A percentile compares a stretch with the other conserved stretches of the same genome.
Evolutionary conservation across 1,140 invertebrate species (phyloP).

Genomic region (Ctenoplectra terminalis): DNA sequence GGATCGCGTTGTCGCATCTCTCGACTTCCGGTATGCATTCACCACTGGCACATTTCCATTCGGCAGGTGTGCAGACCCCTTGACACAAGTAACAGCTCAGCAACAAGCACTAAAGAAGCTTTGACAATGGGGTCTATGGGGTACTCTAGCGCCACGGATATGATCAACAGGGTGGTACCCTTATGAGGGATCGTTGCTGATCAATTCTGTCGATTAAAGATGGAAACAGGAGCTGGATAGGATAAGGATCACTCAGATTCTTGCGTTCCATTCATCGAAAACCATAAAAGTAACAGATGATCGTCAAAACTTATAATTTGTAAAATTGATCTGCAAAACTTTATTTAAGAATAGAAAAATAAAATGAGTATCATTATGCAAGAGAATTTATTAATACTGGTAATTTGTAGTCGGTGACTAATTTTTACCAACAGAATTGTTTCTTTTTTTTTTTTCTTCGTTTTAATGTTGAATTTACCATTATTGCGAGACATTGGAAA

Average conservation of each 20-base stretch:
- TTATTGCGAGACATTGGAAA: conserved; percentile 4
- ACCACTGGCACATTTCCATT: conserved; percentile 83
- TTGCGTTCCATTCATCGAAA: no score
- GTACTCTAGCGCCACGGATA: background rate
- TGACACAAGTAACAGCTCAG: conserved; percentile 64
- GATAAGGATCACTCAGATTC: background rate
- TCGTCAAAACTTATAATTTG: no score
- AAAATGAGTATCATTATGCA: no score
- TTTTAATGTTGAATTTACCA: background rate
- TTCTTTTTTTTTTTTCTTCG: no score
- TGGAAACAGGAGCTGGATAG: background rate
- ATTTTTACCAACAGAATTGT: no score
- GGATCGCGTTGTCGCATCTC: conserved; percentile 87
- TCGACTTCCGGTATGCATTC: conserved; percentile 87
- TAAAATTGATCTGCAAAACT: no score
- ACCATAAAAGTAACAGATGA: no score
- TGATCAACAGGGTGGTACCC: background rate
- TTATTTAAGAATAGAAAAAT: no score
- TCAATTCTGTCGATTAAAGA: no score
- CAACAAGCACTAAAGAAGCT: conserved; percentile 3
- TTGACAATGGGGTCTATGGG: background rate
- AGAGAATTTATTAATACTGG: no score
- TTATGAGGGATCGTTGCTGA: background rate
- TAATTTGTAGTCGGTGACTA: no score
- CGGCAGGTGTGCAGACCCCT: conserved; percentile 74